A percentile compares a stretch with the other conserved stretches of the same genome.
Evolutionary conservation across 2,888 invertebrate species (phyloP).

Genomic region (Rutpela maculata): DNA sequence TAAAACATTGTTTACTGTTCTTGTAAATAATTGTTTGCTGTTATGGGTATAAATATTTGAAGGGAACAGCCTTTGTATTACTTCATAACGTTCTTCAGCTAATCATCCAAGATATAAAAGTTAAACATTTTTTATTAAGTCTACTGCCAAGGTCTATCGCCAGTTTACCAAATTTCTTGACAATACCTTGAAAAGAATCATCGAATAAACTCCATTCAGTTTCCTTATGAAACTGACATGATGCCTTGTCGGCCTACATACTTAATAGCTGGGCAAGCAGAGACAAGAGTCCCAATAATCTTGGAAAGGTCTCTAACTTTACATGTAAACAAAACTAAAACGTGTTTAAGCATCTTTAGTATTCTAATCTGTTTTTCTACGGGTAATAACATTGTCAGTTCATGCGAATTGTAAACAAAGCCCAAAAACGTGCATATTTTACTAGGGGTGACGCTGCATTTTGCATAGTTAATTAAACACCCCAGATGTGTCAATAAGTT

Average conservation of each 20-base stretch:
- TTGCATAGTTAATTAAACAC: too few relatives aligned
- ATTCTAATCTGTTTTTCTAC: not conserved
- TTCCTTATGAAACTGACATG: conserved; percentile 4
- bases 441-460: too few relatives aligned
- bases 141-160: conserved; percentile 45
- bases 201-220: conserved; percentile 31
- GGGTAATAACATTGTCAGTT: too few relatives aligned
- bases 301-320: not conserved
- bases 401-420: too few relatives aligned
- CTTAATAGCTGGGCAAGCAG: not conserved
- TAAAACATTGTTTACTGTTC: too few relatives aligned
- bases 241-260: conserved; percentile 36
- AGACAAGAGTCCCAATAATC: not conserved
- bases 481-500: too few relatives aligned
- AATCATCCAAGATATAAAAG: conserved; percentile 60
- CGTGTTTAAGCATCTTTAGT: not conserved
- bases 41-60: too few relatives aligned
- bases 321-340: not conserved
- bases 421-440: too few relatives aligned
- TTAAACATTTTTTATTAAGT: conserved; percentile 56
- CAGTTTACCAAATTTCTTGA: conserved; percentile 23
- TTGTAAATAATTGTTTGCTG: too few relatives aligned
- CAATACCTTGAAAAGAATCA: conserved; percentile 17
- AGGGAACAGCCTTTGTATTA: too few relatives aligned
- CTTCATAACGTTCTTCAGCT: too few relatives aligned